Evolutionary conservation across 2,888 invertebrate species (phyloP), one percentile per base, ranked within the genome.

Genomic region (Diplazon laetatorius): DNA sequence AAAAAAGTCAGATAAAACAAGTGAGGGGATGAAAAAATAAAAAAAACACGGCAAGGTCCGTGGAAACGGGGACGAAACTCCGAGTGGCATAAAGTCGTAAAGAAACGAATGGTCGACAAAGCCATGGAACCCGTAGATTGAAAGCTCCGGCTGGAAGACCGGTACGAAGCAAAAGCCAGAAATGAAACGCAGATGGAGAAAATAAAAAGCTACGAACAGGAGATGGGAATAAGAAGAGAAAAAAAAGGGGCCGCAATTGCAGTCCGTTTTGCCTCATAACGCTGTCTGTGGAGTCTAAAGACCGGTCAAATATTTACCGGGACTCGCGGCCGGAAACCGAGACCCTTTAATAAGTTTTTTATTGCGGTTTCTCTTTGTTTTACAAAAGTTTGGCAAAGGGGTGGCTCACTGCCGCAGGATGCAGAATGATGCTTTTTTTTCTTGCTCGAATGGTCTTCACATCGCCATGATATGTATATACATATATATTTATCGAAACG

Each of bases 281-380:
- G 80, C 78, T 78, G n/a, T n/a, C 82, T 30, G 39, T 46, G 72
- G 76, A 76, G 75, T 82, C 84, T 80, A 82, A 85, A 87, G 87
- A 85, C 86, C 84, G 84, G 87, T 87, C 88, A 89, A 89, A 89
- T 89, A 89, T 89, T 89, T 89, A 84, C 88, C 83, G 84, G 84
- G 83, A 83, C 83, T 83, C 78, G 70, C 44, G 57, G 71, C 46
- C 65, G 74, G 78, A 80, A 70, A 77, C 73, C 73, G 76, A 84
- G 81, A 83, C 82, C 83, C 82, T 81, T 80, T 87, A 87, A 87
- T 87, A 87, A 87, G 87, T 87, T 88, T 87, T 87, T 87, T 87
- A 87, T 88, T 87, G 84, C 85, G 82, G 83, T 84, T 85, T 80
- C 83, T 82, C 82, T 85, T 85, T 86, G 82, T 84, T 85, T 84